Base-by-base conservation (phyloP, 2,113 vertebrate species). In the Chascanopsetta lugubris region DNA sequence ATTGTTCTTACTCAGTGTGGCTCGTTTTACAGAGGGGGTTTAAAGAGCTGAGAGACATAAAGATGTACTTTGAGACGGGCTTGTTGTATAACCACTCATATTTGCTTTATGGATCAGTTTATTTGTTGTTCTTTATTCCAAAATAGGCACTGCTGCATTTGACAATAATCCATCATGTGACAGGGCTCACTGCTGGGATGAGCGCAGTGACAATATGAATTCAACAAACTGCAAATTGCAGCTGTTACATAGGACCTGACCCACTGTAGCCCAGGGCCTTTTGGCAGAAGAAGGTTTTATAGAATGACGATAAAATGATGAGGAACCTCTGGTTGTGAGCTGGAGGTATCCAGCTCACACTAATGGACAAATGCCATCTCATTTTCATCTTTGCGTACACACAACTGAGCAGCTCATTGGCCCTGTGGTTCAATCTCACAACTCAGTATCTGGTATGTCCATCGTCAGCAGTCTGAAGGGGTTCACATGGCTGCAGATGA, bases 41-140 rank as follows among this genome's bases (percentile, higher is more conserved):
- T 26, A 36, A 47, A 6, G n/a, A 9, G 24, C 8, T 30, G 25
- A 58, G 20, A 24, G 0, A 26, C 11, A 9, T 48, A 2, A 65
- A 40, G 15, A 18, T 50, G 42, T 54, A 72, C 60, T 71, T 79
- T 76, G 57, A 45, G 20, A 64, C 7, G 3, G 1, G 0, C 5
- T 38, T 58, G 2, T 62, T 61, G 55, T 36, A 50, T 32, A 32
- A 57, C 13, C 29, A 24, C 5, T 54, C 6, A 72, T 26, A 26
- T 5, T 53, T 29, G 18, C 34, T 69, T 67, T 38, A 60, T 68
- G 1, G 46, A n/a, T 42, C 6, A 2, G 32, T 64, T 42, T 51
- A 1, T 12, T 18, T 11, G 32, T 51, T 38, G 26, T 42, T 0
- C 2, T 8, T 54, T 32, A 38, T 63, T 30, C 21, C 24, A 43